Conservation (phyloP, 2,113 vertebrate genomes). For the Paralichthys olivaceus region DNA sequence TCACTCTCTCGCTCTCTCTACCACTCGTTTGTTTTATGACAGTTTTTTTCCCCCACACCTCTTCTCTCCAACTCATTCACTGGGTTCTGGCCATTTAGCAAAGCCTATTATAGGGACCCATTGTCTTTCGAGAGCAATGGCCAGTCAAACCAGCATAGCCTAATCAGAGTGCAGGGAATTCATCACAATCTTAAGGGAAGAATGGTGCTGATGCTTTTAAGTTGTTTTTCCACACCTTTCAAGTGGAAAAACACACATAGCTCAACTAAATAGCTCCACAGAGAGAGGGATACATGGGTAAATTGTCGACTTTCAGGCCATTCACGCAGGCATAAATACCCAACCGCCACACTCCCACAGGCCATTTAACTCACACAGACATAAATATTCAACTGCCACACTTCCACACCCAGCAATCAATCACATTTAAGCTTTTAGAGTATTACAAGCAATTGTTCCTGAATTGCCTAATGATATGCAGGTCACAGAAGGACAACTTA, state of each 20-base stretch:
- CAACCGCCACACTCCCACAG: conserved; percentile 30
- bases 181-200: conserved; percentile 42
- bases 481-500: conserved; percentile 30
- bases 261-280: conserved; percentile 31
- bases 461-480: conserved; percentile 32
- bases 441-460: conserved; percentile 29
- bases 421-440: conserved; percentile 49
- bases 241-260: conserved; percentile 24
- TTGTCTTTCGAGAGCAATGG: conserved; percentile 55
- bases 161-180: conserved; percentile 60
- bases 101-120: conserved; percentile 56
- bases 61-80: conserved; percentile 26
- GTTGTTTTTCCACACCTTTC: conserved; percentile 32
- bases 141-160: conserved; percentile 39
- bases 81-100: conserved; percentile 54
- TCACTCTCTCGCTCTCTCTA: conserved; percentile 8
- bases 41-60: not conserved
- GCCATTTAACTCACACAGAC: conserved; percentile 34
- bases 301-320: conserved; percentile 7
- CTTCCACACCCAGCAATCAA: conserved; percentile 27
- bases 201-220: conserved; percentile 8
- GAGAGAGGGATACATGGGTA: conserved; percentile 27
- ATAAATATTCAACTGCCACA: conserved; percentile 46
- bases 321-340: conserved; percentile 28
- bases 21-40: conserved; percentile 37